phyloP scores from a whole-genome alignment of 2,888 invertebrate genomes.

The Drosophila antonietae region DNA sequence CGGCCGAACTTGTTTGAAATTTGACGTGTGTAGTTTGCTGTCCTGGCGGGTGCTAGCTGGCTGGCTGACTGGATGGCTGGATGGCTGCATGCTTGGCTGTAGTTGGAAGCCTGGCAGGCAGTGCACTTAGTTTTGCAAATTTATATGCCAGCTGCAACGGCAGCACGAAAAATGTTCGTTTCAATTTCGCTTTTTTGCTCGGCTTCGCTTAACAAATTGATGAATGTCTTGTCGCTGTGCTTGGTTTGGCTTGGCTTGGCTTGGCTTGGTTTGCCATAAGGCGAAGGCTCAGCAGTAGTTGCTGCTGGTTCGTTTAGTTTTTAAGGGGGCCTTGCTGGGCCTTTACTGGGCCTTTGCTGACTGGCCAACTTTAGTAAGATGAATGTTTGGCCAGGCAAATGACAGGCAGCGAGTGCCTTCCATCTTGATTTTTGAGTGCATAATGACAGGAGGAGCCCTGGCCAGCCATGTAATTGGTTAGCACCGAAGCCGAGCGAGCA shows the following conservation, averaged over 20 bases:
- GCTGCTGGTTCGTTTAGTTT: neutral
- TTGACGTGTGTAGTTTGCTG: constrained; percentile 76
- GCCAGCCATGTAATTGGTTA: constrained; percentile 67
- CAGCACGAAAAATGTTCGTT: constrained; percentile 73
- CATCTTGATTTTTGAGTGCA: constrained; percentile 78
- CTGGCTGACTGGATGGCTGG: neutral
- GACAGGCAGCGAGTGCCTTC: constrained; percentile 73
- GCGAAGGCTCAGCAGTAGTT: neutral
- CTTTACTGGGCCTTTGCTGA: constrained; percentile 28
- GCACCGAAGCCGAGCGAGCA: constrained; percentile 29
- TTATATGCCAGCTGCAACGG: constrained; percentile 67
- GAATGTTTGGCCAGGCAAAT: constrained; percentile 74
- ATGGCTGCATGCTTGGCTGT: neutral
- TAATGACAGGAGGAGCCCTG: constrained; percentile 69
- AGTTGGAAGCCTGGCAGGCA: constrained; percentile 19
- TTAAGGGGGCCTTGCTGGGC: constrained; percentile 19
- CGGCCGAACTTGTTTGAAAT: constrained; percentile 75
- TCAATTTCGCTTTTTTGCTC: constrained; percentile 63
- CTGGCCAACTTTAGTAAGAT: constrained; percentile 74
- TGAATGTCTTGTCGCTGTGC: constrained; percentile 63
- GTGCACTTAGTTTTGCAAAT: constrained; percentile 73
- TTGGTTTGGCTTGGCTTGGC: constrained; percentile 2
- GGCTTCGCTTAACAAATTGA: constrained; percentile 70
- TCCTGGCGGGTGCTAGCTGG: constrained; percentile 23
- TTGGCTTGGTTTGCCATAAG: neutral